Percentiles rank a stretch among this genome's conserved stretches.
Evolutionary conservation across 2,113 vertebrate species (phyloP).

Genomic region (Aviceda subcristata): DNA sequence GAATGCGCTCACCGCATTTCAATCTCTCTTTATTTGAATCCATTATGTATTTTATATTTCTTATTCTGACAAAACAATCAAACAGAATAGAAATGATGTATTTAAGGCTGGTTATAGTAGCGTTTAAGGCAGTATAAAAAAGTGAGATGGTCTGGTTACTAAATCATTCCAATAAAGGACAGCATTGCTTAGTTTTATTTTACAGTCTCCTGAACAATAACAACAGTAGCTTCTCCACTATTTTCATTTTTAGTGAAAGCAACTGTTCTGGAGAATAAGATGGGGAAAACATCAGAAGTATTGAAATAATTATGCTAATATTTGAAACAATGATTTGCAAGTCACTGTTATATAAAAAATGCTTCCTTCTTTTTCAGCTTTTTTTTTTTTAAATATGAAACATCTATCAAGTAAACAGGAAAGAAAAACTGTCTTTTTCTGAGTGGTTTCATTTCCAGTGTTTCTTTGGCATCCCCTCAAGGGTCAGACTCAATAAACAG

Average conservation of each 20-base stretch:
- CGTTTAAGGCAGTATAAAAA: background rate
- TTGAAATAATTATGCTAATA: conserved; percentile 37
- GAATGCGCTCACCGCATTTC: background rate
- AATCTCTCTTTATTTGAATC: background rate
- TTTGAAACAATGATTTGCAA: conserved; percentile 13
- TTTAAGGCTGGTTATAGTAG: background rate
- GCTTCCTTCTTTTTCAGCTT: background rate
- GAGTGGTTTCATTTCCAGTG: conserved; percentile 67
- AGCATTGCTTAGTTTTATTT: conserved; percentile 6
- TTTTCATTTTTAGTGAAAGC: background rate
- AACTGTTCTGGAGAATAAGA: background rate
- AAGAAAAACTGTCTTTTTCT: conserved; percentile 61
- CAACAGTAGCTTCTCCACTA: background rate
- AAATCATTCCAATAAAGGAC: conserved; percentile 26
- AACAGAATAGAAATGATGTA: background rate
- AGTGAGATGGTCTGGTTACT: background rate
- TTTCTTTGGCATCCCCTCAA: conserved; percentile 60
- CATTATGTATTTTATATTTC: conserved; percentile 37
- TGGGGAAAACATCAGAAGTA: background rate
- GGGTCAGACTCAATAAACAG: conserved; percentile 72
- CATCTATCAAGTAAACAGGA: conserved; percentile 68
- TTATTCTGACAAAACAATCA: conserved; percentile 42
- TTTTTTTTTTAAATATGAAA: background rate
- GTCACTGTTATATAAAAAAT: background rate
- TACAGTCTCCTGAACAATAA: background rate